Base-by-base conservation (phyloP, 2,888 invertebrate species). In the Aromia moschata region DNA sequence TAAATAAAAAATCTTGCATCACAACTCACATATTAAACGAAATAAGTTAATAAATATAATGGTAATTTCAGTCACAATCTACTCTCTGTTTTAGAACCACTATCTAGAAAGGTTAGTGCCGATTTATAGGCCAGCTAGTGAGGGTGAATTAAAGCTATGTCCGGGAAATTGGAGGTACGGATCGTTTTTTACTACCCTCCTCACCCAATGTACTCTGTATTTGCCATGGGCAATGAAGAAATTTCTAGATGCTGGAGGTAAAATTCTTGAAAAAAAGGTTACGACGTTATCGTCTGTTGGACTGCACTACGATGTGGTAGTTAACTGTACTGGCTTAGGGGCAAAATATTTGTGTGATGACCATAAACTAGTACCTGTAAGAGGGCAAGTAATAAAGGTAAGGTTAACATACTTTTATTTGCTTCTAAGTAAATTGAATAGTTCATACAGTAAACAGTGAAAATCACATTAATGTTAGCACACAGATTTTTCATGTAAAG, bases 291-390 rank as follows among this genome's bases (percentile, higher is more conserved):
- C 83, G 30, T 86, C 90, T 60, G 76, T 93, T 47, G 77, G 81
- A 2, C 75, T 78, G 4, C 46, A 69, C 5, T 90, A 85, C 71
- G 90, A 94, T 79, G 82, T 93, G 10, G 83, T 94, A 31, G 84
- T 96, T 52, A 96, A 96, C 77, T 96, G 96, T 75, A 85, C 91
- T 0, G 96, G 96, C 4, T 80, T 96, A 46, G 93, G 92, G n/a
- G 89, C 96, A 0, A 88, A 87, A 77, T 82, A 83, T 69, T 81
- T 96, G 38, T 92, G 93, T 71, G 82, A 86, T 20, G 96, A 96
- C 76, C 78, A 84, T 62, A 86, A 88, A 70, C 76, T 95, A 59
- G 88, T 92, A 18, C 91, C 96, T 0, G 85, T 95, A 17, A 84
- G 94, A 57, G 95, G 96, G 1, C 95, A 95, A 83, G 86, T 95